A percentile compares a stretch with the other conserved stretches of the same genome.
These are phyloP conservation scores for Litoditis marina DNA, from an alignment of 2,888 invertebrate species.

Conservation along the genomic window DNA sequence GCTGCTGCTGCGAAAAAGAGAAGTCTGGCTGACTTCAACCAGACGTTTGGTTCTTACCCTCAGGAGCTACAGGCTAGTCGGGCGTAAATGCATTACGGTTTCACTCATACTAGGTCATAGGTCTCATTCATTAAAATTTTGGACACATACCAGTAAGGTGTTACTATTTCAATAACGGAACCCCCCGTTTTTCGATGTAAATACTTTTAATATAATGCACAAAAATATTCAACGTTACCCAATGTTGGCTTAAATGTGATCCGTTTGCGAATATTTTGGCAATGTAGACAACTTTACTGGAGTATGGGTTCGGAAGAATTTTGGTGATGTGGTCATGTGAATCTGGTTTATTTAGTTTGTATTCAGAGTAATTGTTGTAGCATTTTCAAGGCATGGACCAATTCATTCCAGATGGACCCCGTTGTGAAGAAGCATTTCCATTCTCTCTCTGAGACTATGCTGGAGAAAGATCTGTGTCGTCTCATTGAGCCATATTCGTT, in stretches of 20 bases:
- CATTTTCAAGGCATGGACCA: slow-evolving; percentile 77
- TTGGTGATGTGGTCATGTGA: neutral
- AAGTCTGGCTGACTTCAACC: slow-evolving; percentile 91
- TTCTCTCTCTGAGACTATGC: slow-evolving; percentile 92
- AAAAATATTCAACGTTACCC: too few relatives aligned
- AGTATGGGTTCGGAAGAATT: slow-evolving; percentile 1
- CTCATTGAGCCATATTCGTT: slow-evolving; percentile 97
- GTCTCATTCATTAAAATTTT: slow-evolving; percentile 6
- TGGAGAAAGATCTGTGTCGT: slow-evolving; percentile 84
- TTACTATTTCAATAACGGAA: too few relatives aligned
- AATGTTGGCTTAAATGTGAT: too few relatives aligned
- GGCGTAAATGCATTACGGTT: neutral
- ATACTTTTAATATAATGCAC: too few relatives aligned
- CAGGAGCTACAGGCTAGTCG: slow-evolving; percentile 43
- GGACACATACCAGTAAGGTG: slow-evolving; percentile 6
- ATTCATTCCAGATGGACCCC: slow-evolving; percentile 76
- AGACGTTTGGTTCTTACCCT: slow-evolving; percentile 63
- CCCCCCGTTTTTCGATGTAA: too few relatives aligned
- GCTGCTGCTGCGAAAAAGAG: slow-evolving; percentile 93
- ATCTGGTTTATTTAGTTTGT: neutral
- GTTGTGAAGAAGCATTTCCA: slow-evolving; percentile 95
- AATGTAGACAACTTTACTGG: too few relatives aligned
- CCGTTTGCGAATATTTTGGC: too few relatives aligned
- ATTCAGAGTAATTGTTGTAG: neutral
- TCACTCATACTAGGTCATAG: neutral